phyloP scores from a whole-genome alignment of 1,140 invertebrate genomes.

The Pinna nobilis region DNA sequence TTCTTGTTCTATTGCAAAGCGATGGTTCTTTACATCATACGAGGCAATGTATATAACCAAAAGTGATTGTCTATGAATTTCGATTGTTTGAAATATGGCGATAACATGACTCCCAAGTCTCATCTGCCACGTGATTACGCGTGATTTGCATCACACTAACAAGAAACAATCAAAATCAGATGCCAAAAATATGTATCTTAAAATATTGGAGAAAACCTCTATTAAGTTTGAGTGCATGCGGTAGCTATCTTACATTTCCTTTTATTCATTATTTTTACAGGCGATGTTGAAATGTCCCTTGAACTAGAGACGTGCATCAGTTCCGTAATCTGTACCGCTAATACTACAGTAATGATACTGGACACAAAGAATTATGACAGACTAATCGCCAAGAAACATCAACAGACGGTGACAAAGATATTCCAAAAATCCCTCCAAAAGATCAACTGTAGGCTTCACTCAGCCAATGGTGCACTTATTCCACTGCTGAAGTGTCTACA shows the following conservation, averaged over 20 bases:
- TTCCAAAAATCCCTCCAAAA: conserved; percentile 60
- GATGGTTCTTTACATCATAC: too few relatives aligned
- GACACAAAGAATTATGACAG: conserved; percentile 70
- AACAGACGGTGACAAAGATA: conserved; percentile 57
- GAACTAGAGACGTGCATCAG: conserved; percentile 62
- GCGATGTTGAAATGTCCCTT: conserved; percentile 67
- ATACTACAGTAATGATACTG: conserved; percentile 65
- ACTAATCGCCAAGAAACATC: conserved; percentile 62
- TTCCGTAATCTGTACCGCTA: conserved; percentile 62
- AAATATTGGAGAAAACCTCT: too few relatives aligned
- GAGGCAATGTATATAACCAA: too few relatives aligned
- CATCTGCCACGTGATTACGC: too few relatives aligned
- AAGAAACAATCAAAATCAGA: too few relatives aligned
- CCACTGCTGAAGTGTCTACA: conserved; percentile 49
- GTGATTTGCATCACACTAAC: too few relatives aligned
- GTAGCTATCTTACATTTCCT: neutral
- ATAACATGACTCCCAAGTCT: too few relatives aligned
- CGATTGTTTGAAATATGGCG: too few relatives aligned
- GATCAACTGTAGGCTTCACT: conserved; percentile 51
- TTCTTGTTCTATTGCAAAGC: too few relatives aligned
- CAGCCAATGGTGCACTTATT: conserved; percentile 49
- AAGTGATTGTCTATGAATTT: too few relatives aligned
- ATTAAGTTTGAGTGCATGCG: neutral
- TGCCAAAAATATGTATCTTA: too few relatives aligned
- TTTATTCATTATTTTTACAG: conserved; percentile 25